Base-by-base conservation (phyloP, 2,797 vertebrate genomes). In the Bradypus variegatus region DNA sequence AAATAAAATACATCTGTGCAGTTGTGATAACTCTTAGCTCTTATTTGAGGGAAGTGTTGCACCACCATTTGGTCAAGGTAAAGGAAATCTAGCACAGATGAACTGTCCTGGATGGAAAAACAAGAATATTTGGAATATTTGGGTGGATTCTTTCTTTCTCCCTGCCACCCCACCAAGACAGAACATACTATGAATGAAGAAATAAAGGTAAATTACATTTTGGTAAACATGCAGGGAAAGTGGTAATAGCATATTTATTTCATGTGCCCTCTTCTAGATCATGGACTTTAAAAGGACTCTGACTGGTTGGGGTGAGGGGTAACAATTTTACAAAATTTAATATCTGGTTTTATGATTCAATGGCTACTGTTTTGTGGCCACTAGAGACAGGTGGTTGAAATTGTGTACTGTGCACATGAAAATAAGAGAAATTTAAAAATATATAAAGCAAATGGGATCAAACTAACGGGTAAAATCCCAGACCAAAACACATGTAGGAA, bases 371-470 rank as follows among this genome's bases (percentile, higher is more conserved):
- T 94, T 53, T 85, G 36, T 87, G 58, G 65, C 81, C 14, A 31
- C 33, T 89, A 86, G 80, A 89, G 50, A 86, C 53, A 84, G 27
- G n/a, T 5, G 5, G 25, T 41, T 89, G n/a, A 79, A 25, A 75
- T 62, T 21, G 13, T 55, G 87, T 25, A 82, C 1, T 36, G 16
- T 48, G 11, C 21, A 87, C 18, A 38, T n/a, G 33, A 84, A 89
- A 93, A 82, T 78, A 84, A 90, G 2, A 93, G 53, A 23, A 89
- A 70, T 93, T 70, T 55, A 53, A 50, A 53, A 91, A 79, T 31
- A 70, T 18, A 67, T 23, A 81, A 78, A 70, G 14, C 23, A 83
- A 27, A 79, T 0, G 58, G 33, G 53, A 85, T 60, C 23, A 70
- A 48, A 70, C 18, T 58, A 19, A 58, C 23, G 21, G 21, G 21